Percentiles rank a stretch among this genome's conserved stretches.
These are phyloP conservation scores for Chrysogorgia sp. DNA, from an alignment of 92 coral and sea anemone species.

Conservation along the genomic window DNA sequence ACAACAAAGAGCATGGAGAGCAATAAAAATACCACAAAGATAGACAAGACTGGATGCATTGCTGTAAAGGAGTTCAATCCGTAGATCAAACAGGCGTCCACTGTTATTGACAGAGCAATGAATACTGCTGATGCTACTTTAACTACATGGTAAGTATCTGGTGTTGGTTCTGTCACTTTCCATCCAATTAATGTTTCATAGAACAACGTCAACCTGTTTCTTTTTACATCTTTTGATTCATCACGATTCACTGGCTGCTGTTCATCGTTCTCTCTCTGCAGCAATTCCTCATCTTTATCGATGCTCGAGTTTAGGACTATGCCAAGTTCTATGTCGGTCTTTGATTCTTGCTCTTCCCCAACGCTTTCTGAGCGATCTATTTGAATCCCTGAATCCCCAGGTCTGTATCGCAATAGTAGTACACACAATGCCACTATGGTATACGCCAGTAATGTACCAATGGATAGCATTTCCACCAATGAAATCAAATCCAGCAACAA, in stretches of 20 bases:
- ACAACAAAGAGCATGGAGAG: constrained; percentile 61
- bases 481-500: constrained; percentile 79
- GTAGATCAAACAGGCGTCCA: constrained; percentile 1
- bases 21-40: constrained; percentile 40
- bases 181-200: not conserved
- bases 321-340: not conserved
- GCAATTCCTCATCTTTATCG: constrained; percentile 10
- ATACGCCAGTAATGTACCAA: constrained; percentile 92
- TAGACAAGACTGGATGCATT: not conserved
- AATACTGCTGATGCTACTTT: constrained; percentile 5
- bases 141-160: constrained; percentile 3
- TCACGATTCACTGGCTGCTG: not conserved
- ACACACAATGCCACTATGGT: constrained; percentile 92
- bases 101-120: not conserved
- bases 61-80: constrained; percentile 1
- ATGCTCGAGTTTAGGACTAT: not conserved
- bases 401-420: constrained; percentile 81
- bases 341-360: constrained; percentile 27
- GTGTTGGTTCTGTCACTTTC: constrained; percentile 4
- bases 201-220: not conserved
- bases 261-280: constrained; percentile 1
- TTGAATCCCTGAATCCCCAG: constrained; percentile 56
- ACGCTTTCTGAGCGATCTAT: constrained; percentile 13
- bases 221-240: not conserved
- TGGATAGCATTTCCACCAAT: constrained; percentile 92